Conservation (phyloP, 2,888 invertebrate species). For the Nymphalis c-album region DNA sequence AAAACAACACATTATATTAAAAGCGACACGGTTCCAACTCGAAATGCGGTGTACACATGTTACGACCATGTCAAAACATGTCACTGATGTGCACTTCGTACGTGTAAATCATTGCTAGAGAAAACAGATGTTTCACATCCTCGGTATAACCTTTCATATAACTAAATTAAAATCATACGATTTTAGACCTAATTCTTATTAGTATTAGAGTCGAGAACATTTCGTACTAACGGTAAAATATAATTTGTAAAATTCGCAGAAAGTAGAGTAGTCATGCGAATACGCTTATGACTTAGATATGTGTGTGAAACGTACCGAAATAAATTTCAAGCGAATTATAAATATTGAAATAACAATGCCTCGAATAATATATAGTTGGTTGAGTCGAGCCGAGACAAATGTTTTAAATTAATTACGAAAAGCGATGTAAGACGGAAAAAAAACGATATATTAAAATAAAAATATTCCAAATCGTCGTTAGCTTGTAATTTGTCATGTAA, state of each 20-base stretch:
- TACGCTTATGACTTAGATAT: constrained; percentile 5
- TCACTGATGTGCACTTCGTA: constrained; percentile 36
- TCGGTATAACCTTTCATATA: background rate
- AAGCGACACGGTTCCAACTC: constrained; percentile 27
- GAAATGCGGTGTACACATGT: constrained; percentile 31
- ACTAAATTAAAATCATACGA: background rate
- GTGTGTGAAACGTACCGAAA: constrained; percentile 16
- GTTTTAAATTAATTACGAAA: background rate
- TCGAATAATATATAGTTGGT: background rate
- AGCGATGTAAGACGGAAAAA: no score
- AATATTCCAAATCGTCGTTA: no score
- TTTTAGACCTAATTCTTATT: background rate
- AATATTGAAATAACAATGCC: constrained; percentile 7
- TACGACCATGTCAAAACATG: constrained; percentile 39
- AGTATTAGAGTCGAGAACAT: background rate
- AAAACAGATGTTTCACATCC: constrained; percentile 35
- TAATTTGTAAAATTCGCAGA: constrained; percentile 7
- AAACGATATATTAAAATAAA: no score
- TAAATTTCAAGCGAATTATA: constrained; percentile 23
- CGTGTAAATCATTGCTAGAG: constrained; percentile 39
- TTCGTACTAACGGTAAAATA: background rate
- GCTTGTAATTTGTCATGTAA: no score
- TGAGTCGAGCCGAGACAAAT: background rate
- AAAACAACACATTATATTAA: constrained; percentile 16
- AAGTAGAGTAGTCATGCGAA: constrained; percentile 10